These are phyloP conservation scores for Vidua chalybeata DNA, from an alignment of 2,113 vertebrate species.

Conservation along the genomic window DNA sequence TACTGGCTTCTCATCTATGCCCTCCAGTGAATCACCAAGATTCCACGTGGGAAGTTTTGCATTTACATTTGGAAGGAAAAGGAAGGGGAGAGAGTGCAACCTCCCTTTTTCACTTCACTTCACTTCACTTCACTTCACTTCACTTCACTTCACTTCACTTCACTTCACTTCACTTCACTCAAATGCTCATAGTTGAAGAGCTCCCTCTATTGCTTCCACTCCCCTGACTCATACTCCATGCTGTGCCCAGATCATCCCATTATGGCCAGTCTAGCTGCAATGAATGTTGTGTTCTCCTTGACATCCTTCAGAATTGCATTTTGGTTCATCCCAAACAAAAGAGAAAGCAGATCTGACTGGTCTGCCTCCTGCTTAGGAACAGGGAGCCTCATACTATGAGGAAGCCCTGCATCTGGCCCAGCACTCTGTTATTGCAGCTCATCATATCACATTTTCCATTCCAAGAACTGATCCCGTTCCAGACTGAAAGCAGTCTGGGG, in stretches of 20 bases:
- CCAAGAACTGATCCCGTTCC: background rate
- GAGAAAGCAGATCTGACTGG: background rate
- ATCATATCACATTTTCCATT: background rate
- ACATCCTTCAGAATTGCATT: background rate
- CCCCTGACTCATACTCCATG: background rate
- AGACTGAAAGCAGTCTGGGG: background rate
- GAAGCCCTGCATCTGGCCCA: background rate
- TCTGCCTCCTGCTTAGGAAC: background rate
- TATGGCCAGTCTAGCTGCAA: background rate
- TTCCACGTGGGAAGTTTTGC: background rate
- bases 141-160: too few relatives aligned
- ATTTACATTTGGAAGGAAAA: background rate
- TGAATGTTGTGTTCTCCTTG: background rate
- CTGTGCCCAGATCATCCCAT: rapidly evolving
- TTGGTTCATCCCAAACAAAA: background rate
- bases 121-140: too few relatives aligned
- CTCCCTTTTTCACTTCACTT: background rate
- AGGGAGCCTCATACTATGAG: background rate
- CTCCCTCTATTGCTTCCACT: background rate
- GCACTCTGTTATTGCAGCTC: background rate
- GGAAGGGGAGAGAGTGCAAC: background rate
- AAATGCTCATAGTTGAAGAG: background rate
- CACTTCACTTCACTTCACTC: background rate
- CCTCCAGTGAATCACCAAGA: rapidly evolving
- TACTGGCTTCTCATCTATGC: background rate